Evolutionary conservation across 2,797 vertebrate species (phyloP), one percentile per base, ranked within the genome.

Genomic region (Microtus obscurus): DNA sequence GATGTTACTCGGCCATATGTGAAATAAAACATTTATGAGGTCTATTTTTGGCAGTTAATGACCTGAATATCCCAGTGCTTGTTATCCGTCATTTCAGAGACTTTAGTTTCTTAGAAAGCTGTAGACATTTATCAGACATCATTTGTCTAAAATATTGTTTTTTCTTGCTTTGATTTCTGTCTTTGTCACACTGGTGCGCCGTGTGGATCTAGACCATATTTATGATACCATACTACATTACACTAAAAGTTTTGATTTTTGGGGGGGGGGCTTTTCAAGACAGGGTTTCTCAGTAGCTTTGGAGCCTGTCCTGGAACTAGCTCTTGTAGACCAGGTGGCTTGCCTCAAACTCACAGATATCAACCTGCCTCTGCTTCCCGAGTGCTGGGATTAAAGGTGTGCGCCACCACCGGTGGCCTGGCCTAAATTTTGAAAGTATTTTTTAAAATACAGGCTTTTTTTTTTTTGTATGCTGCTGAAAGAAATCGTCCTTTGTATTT

Each of bases 401-500:
- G 56, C 0, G 6, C 56, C 56, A 59, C 19, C 56, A 59, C 6
- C 2, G 48, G 48, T 51, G 48, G 17, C 53, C 53, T 56, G 17
- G 17, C 17, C 53, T 56, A 56, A 56, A 56, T 45, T 45, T 48
- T 48, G 61, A 63, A 65, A 43, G 6, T 53, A n/a, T 16, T 69
- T 69, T 86, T 86, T 86, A 3, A 12, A 83, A 45, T 67, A 45
- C 21, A 10, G 3, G 43, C 4, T 48, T 87, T 51, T 53, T 48
- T 87, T 51, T 69, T 51, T 97, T 37, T 97, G 89, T 97, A 96
- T 96, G 95, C 91, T 97, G 91, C 91, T 97, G 95, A 97, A 93
- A 88, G 91, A 98, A 97, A 6, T 76, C 98, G 4, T 37, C 95
- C 96, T 97, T 97, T 97, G 93, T 97, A 97, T 98, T 97, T 98